Base-by-base conservation (phyloP, 2,888 invertebrate genomes). In the Hirudinaria manillensis region DNA sequence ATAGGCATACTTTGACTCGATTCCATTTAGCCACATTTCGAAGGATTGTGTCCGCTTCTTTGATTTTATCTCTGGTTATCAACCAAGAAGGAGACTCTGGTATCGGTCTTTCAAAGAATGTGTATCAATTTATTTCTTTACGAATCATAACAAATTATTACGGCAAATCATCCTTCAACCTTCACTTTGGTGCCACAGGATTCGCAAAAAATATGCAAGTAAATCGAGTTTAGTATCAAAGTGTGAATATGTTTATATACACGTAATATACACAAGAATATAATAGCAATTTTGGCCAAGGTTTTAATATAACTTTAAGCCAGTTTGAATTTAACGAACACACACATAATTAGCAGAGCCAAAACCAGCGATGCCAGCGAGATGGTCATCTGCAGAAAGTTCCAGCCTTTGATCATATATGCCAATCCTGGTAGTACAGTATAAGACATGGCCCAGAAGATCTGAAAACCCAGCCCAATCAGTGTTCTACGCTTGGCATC, bases 11-110 rank as follows among this genome's bases (percentile, higher is more conserved):
- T 27, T 56, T n/a, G 19, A 78, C 75, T 13, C 74, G 74, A 61
- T 78, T 78, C 75, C 73, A 76, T n/a, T 61, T 70, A 21, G 78
- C 78, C 71, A 78, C 77, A 29, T 79, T 80, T n/a, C 75, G 66
- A 4, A 81, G 76, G 0, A 81, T 70, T 56, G 61, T 76, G 68
- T 80, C 79, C 2, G 81, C 81, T 55, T 79, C 77, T 2, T 80
- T 78, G 6, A 72, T 76, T 66, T 76, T 80, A 4, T 79, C 80
- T 70, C 81, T 81, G 6, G 81, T 81, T 7, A 79, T 77, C 34
- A 82, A 76, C 83, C 83, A 83, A 27, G 80, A 75, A 6, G 82
- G 70, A 0, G 83, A 83, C 75, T 83, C 83, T 36, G 82, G 81
- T n/a, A 81, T 29, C 2, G 32, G 32, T 29, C 68, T 68, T 16